Base-by-base conservation (phyloP, 2,113 vertebrate genomes). In the Pluvialis apricaria region DNA sequence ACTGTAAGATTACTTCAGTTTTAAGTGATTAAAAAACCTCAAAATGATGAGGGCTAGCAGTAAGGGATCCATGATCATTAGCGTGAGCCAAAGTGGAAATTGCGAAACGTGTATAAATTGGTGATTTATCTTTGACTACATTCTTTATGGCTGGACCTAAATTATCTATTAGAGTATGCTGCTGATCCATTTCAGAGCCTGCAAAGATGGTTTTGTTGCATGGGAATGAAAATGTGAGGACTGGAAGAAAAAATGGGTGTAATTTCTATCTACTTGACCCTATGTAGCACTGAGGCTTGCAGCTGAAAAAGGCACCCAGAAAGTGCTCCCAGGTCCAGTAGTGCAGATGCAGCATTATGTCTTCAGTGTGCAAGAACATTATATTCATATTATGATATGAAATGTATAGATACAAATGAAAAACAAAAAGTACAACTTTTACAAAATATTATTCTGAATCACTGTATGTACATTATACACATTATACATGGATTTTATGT, bases 391-490 rank as follows among this genome's bases (percentile, higher is more conserved):
- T 80, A 38, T 32, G 42, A 68, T 40, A 78, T 1, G 29, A 69
- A 73, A 91, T n/a, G 7, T 49, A 82, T 25, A 87, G 51, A 92
- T 73, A 85, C 15, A 77, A 90, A 82, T 66, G 16, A 83, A 70
- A 85, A 76, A 6, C 36, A 82, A 49, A 8, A 89, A 70, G 62
- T 73, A 66, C 36, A 88, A 26, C 47, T 81, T 94, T 65, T 61
- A 94, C 29, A 87, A 90, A 94, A 75, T 93, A 91, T 68, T 93
- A 65, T 90, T 90, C 51, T 81, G 71, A 75, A 70, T 72, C 82
- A 66, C 20, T 60, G 14, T 91, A 91, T 85, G 55, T 83, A 97
- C 82, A 96, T 80, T 90, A 90, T 89, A 92, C 25, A 95, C 62
- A 87, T 42, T 82, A 78, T 54, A 95, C 82, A 82, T 0, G 2